phyloP scores from a whole-genome alignment of 2,888 invertebrate species.

The Andrena minutula region DNA sequence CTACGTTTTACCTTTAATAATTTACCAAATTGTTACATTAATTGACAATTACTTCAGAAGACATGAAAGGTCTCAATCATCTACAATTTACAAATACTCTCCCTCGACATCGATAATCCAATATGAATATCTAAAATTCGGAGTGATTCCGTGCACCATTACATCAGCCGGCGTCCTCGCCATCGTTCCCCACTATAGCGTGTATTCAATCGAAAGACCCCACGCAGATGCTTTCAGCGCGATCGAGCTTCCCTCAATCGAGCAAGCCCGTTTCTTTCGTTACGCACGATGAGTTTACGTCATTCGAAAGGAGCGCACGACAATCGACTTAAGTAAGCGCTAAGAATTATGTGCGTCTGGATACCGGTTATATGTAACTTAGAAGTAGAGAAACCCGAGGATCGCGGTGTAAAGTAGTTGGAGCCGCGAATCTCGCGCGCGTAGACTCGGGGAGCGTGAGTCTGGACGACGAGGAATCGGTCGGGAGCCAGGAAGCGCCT shows the following conservation, averaged over 20 bases:
- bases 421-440: conserved; percentile 9
- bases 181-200: no score
- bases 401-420: conserved; percentile 10
- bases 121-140: no score
- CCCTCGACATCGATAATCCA: no score
- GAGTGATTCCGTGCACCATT: no score
- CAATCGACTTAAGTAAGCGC: conserved; percentile 49
- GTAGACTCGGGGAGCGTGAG: conserved; percentile 13
- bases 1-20: no score
- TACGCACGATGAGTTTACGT: conserved; percentile 18
- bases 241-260: conserved; percentile 1
- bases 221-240: conserved; percentile 41
- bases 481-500: neutral
- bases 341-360: conserved; percentile 27
- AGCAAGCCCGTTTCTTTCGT: conserved; percentile 14
- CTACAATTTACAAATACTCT: no score
- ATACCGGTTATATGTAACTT: conserved; percentile 15
- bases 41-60: no score
- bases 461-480: neutral
- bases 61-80: no score
- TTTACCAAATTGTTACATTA: no score
- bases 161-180: no score
- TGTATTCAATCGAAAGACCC: neutral
- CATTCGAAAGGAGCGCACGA: conserved; percentile 44
- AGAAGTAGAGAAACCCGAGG: conserved; percentile 27